phyloP scores from a whole-genome alignment of 2,888 invertebrate genomes.

The Dynastes hyllus region DNA sequence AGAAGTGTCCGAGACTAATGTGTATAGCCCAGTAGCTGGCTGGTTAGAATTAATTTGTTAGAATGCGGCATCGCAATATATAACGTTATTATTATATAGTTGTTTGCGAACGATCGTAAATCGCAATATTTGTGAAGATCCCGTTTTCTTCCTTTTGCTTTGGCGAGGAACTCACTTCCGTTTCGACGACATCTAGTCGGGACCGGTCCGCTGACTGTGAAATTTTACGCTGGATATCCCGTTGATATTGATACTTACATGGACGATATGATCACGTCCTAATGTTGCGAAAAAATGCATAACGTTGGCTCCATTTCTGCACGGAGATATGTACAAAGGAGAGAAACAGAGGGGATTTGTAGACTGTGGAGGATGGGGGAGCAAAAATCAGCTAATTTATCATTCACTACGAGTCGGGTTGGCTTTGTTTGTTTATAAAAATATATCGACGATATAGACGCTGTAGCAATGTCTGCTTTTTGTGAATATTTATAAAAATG shows the following conservation, averaged over 20 bases:
- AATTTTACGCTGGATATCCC: constrained; percentile 33
- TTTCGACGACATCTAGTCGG: constrained; percentile 58
- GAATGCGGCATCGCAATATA: constrained; percentile 47
- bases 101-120: constrained; percentile 53
- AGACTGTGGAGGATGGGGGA: not conserved
- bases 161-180: constrained; percentile 61
- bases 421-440: constrained; percentile 46
- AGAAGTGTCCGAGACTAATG: not conserved
- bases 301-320: constrained; percentile 48
- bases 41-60: constrained; percentile 39
- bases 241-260: constrained; percentile 56
- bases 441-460: not conserved
- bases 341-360: constrained; percentile 12
- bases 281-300: constrained; percentile 44
- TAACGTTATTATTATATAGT: constrained; percentile 54
- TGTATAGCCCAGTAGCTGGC: not conserved
- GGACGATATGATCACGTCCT: constrained; percentile 40
- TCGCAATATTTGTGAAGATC: constrained; percentile 53
- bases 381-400: constrained; percentile 44
- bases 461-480: not conserved
- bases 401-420: constrained; percentile 43
- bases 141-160: constrained; percentile 57
- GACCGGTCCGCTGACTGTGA: constrained; percentile 53
- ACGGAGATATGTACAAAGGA: constrained; percentile 44
- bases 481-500: too few relatives aligned